Evolutionary conservation across 92 coral and sea anemone genomes (phyloP), one percentile per base, ranked within the genome.

Genomic region (Pocillopora grandis): DNA sequence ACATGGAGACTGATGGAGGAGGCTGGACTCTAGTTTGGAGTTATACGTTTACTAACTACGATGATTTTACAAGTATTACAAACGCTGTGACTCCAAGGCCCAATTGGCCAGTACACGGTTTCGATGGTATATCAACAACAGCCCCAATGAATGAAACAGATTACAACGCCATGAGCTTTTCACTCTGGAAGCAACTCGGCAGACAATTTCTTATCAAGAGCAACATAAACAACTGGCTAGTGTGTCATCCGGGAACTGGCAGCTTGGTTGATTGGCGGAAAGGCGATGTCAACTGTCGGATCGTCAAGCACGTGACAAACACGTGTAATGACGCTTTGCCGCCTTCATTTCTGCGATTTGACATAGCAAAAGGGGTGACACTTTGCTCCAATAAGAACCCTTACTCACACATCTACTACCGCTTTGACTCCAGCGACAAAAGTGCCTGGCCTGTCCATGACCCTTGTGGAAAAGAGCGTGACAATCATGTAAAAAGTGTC

Each of bases 391-490:
- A 27, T 27, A 27, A 27, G 31, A 27, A 27, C 31, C 31, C 31
- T 27, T 27, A 27, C 31, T 27, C 31, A 27, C 31, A n/a, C 3
- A 12, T 0, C 15, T 91, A 88, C 71, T 90, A 87, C 73, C 42
- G 73, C 42, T 76, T 87, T 57, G 92, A 85, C 15, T 79, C 76
- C 10, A 15, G 77, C 62, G 86, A 88, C 14, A 14, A 15, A 35
- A 23, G 48, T 2, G 20, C 78, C 77, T 88, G 88, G 68, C 95
- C 92, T 13, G 73, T 87, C 4, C 95, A 91, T 60, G 90, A 91
- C 58, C 92, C 92, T 42, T 91, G 95, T 83, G 92, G 89, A 71
- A 37, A 12, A 1, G 35, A 52, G 27, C 36, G 66, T 1, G 12
- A 14, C 9, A 78, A 85, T 68, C 88, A 85, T 3, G 67, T 85